A percentile compares a stretch with the other conserved stretches of the same genome.
phyloP scores from a whole-genome alignment of 1,140 invertebrate species.

The Lerema accius region DNA sequence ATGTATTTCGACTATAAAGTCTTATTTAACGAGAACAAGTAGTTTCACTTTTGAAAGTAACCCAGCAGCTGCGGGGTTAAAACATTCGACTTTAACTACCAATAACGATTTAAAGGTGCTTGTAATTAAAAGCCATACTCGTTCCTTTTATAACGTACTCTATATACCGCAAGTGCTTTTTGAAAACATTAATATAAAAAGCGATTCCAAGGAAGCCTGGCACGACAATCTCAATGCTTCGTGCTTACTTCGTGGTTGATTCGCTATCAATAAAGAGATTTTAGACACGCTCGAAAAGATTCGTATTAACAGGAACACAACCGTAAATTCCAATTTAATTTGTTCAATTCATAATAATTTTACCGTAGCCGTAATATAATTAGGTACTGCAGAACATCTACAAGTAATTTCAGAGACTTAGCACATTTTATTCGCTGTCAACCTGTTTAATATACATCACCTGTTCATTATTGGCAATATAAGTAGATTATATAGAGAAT shows the following conservation, averaged over 20 bases:
- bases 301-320: conserved; percentile 20
- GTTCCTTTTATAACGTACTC: no score
- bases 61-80: conserved; percentile 33
- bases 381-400: neutral
- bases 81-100: conserved; percentile 26
- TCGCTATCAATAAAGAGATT: conserved; percentile 48
- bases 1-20: neutral
- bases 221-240: conserved; percentile 38
- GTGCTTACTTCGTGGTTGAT: conserved; percentile 52
- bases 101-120: conserved; percentile 20
- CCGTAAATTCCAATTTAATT: conserved; percentile 23
- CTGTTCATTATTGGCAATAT: conserved; percentile 2
- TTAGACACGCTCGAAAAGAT: conserved; percentile 54
- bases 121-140: conserved; percentile 20
- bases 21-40: conserved; percentile 8
- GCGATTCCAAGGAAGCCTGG: neutral
- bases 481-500: conserved; percentile 5
- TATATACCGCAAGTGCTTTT: neutral
- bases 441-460: neutral
- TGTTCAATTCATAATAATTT: conserved; percentile 18
- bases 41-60: conserved; percentile 47
- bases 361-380: conserved; percentile 12
- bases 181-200: conserved; percentile 5
- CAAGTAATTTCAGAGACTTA: conserved; percentile 18
- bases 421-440: neutral